Evolutionary conservation across 2,797 vertebrate genomes (phyloP).

Genomic region (Syngnathus rostellatus): DNA sequence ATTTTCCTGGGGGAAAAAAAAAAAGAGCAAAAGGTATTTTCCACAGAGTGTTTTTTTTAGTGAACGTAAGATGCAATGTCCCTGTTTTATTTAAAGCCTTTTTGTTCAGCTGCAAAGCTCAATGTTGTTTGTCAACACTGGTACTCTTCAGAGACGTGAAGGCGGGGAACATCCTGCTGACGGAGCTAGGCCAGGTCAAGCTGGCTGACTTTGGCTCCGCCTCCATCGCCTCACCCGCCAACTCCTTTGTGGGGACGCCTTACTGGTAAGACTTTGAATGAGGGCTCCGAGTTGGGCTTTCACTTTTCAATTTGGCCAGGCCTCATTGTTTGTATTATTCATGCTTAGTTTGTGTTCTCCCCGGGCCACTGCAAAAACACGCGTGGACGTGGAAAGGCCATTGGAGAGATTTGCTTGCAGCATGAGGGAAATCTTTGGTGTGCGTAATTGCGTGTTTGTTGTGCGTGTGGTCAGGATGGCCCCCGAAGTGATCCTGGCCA

Average conservation of each 20-base stretch:
- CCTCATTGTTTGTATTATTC: too few species aligned
- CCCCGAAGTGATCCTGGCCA: conserved; percentile 95
- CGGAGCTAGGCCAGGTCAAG: conserved; percentile 96
- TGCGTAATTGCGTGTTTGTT: conserved; percentile 2
- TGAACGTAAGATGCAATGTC: too few species aligned
- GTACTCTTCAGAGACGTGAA: conserved; percentile 88
- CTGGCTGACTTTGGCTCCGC: conserved; percentile 97
- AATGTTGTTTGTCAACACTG: neutral
- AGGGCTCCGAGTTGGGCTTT: neutral
- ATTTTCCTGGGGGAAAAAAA: too few species aligned
- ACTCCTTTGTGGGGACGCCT: conserved; percentile 97
- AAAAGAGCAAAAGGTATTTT: too few species aligned
- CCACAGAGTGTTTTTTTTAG: too few species aligned
- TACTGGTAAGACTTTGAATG: conserved; percentile 79
- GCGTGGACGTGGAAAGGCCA: too few species aligned
- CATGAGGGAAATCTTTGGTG: neutral
- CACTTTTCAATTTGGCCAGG: too few species aligned
- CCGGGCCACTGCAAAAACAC: too few species aligned
- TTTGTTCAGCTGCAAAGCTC: too few species aligned
- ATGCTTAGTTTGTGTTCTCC: too few species aligned
- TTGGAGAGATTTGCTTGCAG: too few species aligned
- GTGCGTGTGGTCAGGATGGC: conserved; percentile 80
- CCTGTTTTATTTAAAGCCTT: too few species aligned
- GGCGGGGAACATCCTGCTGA: conserved; percentile 98
- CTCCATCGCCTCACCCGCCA: conserved; percentile 93